Base-by-base conservation (phyloP, 2,113 vertebrate species). In the Tetraodon nigroviridis region DNA sequence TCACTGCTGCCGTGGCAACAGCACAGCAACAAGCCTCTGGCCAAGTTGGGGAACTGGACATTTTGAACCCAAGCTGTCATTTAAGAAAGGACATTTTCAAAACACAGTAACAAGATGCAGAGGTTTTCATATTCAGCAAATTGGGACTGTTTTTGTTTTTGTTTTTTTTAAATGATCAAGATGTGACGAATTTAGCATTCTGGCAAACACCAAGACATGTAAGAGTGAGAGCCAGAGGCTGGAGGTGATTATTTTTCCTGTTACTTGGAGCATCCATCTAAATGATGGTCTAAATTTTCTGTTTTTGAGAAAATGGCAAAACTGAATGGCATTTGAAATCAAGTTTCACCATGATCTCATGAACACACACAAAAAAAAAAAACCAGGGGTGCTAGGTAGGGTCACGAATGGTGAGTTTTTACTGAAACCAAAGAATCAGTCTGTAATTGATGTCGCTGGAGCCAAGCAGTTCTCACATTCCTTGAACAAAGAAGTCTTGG, bases 1-100 rank as follows among this genome's bases (percentile, higher is more conserved):
- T 67, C 72, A 68, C 79, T 71, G 81, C 75, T 83, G 82, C 84
- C 74, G 78, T 78, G 76, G 84, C 78, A 86, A 84, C 77, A 15
- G 45, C 49, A 68, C 62, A 79, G 76, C 78, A 87, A 84, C 82
- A 83, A 66, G 66, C 67, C 69, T 76, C 46, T 63, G 69, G 61
- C 49, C 71, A 65, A 51, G 48, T 58, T 69, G 20, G 77, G 77
- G 61, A 79, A 67, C 65, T 61, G 74, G 67, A 73, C 60, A 17
- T 72, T 49, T 51, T 51, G 48, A 78, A 71, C 44, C 55, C 58
- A 79, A 58, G 58, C 72, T 75, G 46, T 44, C 51, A 72, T 64
- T 71, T 64, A 44, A 71, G 17, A 45, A 55, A 37, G 50, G 52
- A 53, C 51, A 63, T 56, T 47, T 67, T 62, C 65, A 51, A 27